phyloP scores from a whole-genome alignment of 1,140 invertebrate species.

The Hypothenemus hampei region DNA sequence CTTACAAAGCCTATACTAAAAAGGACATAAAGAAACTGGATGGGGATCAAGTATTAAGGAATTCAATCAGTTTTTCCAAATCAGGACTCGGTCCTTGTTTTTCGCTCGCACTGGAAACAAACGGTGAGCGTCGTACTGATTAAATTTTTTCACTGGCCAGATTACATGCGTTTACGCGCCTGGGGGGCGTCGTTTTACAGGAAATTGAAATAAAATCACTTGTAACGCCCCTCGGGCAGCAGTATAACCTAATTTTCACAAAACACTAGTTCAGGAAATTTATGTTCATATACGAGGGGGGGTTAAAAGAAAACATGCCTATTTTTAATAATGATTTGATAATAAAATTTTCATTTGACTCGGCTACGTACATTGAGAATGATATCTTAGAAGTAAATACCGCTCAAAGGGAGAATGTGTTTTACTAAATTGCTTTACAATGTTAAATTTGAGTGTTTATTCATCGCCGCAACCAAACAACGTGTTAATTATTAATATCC shows the following conservation, averaged over 20 bases:
- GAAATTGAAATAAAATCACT: constrained; percentile 16
- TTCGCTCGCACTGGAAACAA: constrained; percentile 74
- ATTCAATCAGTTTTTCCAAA: constrained; percentile 69
- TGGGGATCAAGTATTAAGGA: constrained; percentile 62
- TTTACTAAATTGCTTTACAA: no score
- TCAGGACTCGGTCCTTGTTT: constrained; percentile 68
- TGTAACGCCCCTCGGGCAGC: neutral
- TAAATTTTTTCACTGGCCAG: constrained; percentile 26
- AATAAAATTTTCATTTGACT: no score
- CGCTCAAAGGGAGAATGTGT: no score
- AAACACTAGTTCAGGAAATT: no score
- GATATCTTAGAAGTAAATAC: no score
- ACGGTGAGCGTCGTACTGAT: constrained; percentile 54
- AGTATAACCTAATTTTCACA: neutral
- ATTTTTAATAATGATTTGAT: no score
- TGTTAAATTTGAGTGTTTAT: no score
- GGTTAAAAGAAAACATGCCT: no score
- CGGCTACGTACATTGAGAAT: no score
- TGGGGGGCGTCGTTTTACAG: neutral
- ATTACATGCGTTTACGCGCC: constrained; percentile 25
- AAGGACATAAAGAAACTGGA: constrained; percentile 62
- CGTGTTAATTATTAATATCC: no score
- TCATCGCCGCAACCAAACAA: neutral
- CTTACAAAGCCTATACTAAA: constrained; percentile 66
- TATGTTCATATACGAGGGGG: no score